Evolutionary conservation across 2,797 vertebrate species (phyloP), one percentile per base, ranked within the genome.

Genomic region (Characodon lateralis): DNA sequence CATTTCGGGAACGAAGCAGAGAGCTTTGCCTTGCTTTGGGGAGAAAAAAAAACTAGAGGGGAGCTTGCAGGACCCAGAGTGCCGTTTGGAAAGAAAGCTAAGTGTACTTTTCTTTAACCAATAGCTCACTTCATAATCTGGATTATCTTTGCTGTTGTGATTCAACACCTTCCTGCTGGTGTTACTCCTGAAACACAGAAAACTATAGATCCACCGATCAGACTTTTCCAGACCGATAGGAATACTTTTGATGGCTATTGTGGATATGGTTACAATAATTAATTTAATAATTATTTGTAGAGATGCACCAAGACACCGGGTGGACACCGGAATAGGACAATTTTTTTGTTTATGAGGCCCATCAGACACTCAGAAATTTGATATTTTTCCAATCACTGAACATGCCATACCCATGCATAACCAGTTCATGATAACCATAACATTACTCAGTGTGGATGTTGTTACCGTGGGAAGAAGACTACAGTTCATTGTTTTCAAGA

Each of bases 11-110:
- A 78, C 75, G 39, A 39, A 39, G 77, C 51, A 58, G 80, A 65
- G 56, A 71, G 65, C 79, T 66, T 55, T 28, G 28, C 71, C 55
- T 76, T 65, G 78, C 82, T 81, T 71, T 46, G 73, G 9, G 13
- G 26, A 6, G 28, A 61, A 8, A 4, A 22, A 61, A 83, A 76
- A 79, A 79, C 71, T 65, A 41, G 76, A 81, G 80, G 61, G 77
- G 82, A 81, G 79, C 75, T 78, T 39, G 65, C 78, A 82, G 78
- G 85, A 91, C 91, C 92, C 87, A 86, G 88, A 90, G 91, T 91
- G 91, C 93, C 90, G 92, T 92, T 91, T 78, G 86, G 31, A 89
- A 80, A 78, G 90, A 89, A 87, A 78, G 89, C 80, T 69, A 87
- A 91, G 86, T 91, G 88, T 90, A 89, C 92, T 92, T 91, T 86